Conservation (phyloP, 2,113 vertebrate species). For the Vombatus ursinus region DNA sequence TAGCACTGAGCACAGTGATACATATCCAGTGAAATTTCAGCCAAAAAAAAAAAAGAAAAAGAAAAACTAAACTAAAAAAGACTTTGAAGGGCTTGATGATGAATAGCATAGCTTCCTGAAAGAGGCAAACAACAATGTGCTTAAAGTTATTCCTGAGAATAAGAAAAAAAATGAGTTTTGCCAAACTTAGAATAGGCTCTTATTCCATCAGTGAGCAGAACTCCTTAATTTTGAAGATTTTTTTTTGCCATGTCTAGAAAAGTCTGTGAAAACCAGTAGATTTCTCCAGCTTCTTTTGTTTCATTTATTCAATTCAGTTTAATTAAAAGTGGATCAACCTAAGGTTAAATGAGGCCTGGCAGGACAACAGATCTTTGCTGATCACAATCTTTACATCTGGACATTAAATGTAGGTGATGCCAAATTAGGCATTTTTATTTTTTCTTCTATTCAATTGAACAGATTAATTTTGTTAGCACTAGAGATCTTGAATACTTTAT, state of each 20-base stretch:
- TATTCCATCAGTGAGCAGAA: not conserved
- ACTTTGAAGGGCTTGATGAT: not conserved
- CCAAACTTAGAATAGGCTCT: too few relatives aligned
- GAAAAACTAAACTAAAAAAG: not conserved
- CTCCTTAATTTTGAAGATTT: too few relatives aligned
- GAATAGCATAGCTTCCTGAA: slow-evolving; percentile 9
- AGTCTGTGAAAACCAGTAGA: not conserved
- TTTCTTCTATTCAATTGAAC: slow-evolving; percentile 4
- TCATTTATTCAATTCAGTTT: not conserved
- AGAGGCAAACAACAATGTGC: not conserved
- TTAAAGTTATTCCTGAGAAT: slow-evolving; percentile 5
- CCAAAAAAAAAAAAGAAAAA: too few relatives aligned
- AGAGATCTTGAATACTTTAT: not conserved
- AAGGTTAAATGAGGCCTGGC: too few relatives aligned
- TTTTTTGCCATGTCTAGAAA: not conserved
- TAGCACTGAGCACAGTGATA: not conserved
- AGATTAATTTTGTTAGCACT: not conserved
- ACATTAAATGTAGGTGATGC: not conserved
- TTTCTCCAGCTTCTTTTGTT: not conserved
- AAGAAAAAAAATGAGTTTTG: not conserved
- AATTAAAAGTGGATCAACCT: slow-evolving; percentile 13
- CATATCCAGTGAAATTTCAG: not conserved
- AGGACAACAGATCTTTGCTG: not conserved
- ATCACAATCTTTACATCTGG: not conserved
- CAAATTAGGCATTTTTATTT: not conserved